These are phyloP conservation scores for Melinaea marsaeus DNA, from an alignment of 2,888 invertebrate genomes.

Conservation along the genomic window DNA sequence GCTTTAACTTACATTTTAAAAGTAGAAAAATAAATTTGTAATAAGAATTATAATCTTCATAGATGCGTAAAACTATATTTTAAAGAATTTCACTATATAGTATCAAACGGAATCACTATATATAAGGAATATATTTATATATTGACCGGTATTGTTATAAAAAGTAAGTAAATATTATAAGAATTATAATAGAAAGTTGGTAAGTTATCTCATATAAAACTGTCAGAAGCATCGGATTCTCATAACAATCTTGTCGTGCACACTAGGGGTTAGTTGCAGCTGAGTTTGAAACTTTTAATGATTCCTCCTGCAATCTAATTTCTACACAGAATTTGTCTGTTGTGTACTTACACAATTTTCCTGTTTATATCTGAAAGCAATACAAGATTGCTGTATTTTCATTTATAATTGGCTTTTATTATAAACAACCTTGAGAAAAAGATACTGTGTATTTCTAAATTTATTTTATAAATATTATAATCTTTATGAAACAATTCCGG, in stretches of 20 bases:
- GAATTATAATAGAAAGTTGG: not conserved
- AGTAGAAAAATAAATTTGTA: too few relatives aligned
- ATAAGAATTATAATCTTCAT: too few relatives aligned
- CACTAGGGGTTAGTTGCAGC: slow-evolving; percentile 13
- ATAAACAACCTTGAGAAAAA: too few relatives aligned
- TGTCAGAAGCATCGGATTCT: slow-evolving; percentile 9
- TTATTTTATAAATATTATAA: too few relatives aligned
- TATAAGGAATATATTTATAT: not conserved
- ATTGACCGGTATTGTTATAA: not conserved
- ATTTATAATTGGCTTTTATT: too few relatives aligned
- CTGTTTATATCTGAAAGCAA: not conserved
- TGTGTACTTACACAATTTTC: slow-evolving; percentile 11
- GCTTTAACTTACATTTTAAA: too few relatives aligned
- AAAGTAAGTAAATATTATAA: not conserved
- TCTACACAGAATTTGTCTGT: slow-evolving; percentile 17
- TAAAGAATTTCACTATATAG: too few relatives aligned
- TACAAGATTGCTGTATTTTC: not conserved
- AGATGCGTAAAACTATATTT: too few relatives aligned
- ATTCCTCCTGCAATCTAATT: slow-evolving; percentile 21
- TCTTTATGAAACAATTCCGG: too few relatives aligned
- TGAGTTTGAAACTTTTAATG: slow-evolving; percentile 28
- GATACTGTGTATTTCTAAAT: too few relatives aligned
- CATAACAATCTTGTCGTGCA: slow-evolving; percentile 18
- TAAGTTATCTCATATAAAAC: not conserved
- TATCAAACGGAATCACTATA: too few relatives aligned